Percentiles rank a stretch among this genome's conserved stretches.
These are phyloP conservation scores for Malaclemys terrapin DNA, from an alignment of 2,113 vertebrate genomes.

Conservation along the genomic window DNA sequence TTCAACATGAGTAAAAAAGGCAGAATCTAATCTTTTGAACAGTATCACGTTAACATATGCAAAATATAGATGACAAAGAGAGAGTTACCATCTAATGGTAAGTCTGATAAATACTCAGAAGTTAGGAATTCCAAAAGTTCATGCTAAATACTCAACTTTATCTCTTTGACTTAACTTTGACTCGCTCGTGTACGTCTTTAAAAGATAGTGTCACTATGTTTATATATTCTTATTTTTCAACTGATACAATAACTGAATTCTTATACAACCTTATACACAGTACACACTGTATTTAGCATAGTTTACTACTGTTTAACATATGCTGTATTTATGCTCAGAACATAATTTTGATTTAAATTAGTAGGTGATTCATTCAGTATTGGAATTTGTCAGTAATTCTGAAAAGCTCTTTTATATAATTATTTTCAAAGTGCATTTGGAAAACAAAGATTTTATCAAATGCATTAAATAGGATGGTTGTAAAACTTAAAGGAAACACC, in stretches of 20 bases:
- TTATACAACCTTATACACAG: not conserved
- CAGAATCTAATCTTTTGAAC: not conserved
- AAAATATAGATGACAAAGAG: not conserved
- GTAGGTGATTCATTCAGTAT: not conserved
- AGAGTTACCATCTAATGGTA: not conserved
- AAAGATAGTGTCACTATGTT: not conserved
- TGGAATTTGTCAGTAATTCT: not conserved
- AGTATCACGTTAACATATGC: not conserved
- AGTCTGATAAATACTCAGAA: not conserved
- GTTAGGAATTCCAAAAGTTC: not conserved
- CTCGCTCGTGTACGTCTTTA: not conserved
- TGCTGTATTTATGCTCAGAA: not conserved
- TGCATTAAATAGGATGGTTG: not conserved
- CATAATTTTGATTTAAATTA: not conserved
- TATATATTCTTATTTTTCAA: not conserved
- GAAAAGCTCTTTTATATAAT: not conserved
- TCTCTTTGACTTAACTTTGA: not conserved
- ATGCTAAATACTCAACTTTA: not conserved
- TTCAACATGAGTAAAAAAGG: no score
- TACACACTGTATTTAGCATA: not conserved
- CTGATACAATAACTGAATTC: not conserved
- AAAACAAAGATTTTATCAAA: not conserved
- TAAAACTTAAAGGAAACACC: not conserved
- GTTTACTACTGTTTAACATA: not conserved
- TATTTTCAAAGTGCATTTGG: not conserved